Conservation (phyloP, 2,113 vertebrate species). For the Pachyramphus minor region DNA sequence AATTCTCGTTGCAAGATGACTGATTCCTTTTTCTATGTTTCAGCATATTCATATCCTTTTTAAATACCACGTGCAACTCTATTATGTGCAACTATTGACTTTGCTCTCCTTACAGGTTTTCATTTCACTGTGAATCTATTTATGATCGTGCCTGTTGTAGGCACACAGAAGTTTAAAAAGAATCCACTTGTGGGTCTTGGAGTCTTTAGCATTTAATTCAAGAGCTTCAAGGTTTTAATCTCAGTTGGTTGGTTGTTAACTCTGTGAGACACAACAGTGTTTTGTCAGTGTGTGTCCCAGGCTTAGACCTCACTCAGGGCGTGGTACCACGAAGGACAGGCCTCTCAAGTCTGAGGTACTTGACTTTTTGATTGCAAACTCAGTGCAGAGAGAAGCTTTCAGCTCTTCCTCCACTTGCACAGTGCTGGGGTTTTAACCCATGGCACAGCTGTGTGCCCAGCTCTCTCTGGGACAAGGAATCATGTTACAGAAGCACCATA, state of each 20-base stretch:
- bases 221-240: background rate
- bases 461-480: background rate
- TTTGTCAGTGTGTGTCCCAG: background rate
- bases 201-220: background rate
- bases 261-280: background rate
- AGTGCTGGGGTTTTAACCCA: background rate
- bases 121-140: background rate
- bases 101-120: background rate
- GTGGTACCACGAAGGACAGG: background rate
- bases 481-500: accelerated
- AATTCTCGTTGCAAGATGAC: background rate
- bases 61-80: background rate
- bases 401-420: background rate
- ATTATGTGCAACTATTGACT: background rate
- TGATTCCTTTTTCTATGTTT: background rate
- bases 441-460: background rate
- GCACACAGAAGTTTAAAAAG: background rate
- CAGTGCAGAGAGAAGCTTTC: background rate
- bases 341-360: background rate
- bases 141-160: background rate
- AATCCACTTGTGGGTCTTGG: background rate
- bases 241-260: background rate
- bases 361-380: background rate
- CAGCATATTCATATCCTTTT: background rate
- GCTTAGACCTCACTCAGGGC: background rate